Conservation (phyloP, 2,113 vertebrate species). For the Chiloscyllium plagiosum region DNA sequence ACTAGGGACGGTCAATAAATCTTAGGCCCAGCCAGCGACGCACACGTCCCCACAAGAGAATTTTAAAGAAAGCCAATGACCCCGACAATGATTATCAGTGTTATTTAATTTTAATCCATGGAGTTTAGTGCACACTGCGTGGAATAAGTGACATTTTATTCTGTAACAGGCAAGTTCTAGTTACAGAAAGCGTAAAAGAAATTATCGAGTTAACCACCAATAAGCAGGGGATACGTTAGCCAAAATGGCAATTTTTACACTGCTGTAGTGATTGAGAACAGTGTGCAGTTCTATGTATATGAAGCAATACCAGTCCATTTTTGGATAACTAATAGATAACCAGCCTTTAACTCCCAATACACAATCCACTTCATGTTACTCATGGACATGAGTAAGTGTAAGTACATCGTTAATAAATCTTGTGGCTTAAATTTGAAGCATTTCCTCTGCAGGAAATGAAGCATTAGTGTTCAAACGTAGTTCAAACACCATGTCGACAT, state of each 20-base stretch:
- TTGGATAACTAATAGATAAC: background rate
- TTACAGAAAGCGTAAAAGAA: background rate
- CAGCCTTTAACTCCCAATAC: background rate
- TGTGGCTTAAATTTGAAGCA: background rate
- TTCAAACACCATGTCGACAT: background rate
- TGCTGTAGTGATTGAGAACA: background rate
- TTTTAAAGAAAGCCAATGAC: no score
- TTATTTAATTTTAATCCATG: no score
- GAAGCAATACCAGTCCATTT: no score
- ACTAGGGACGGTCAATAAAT: no score
- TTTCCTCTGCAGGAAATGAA: slow-evolving; percentile 1
- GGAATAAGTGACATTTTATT: background rate
- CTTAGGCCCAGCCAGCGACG: no score
- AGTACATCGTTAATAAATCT: background rate
- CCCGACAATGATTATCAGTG: no score
- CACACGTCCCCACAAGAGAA: no score
- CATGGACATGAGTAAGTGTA: background rate
- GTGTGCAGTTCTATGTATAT: background rate
- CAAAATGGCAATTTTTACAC: background rate
- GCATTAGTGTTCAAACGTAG: background rate
- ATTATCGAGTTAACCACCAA: background rate
- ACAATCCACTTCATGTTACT: background rate
- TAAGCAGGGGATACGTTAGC: background rate
- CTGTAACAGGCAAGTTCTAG: background rate
- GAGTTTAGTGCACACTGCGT: background rate